phyloP scores from a whole-genome alignment of 2,797 vertebrate genomes.

The Bucorvus abyssinicus region DNA sequence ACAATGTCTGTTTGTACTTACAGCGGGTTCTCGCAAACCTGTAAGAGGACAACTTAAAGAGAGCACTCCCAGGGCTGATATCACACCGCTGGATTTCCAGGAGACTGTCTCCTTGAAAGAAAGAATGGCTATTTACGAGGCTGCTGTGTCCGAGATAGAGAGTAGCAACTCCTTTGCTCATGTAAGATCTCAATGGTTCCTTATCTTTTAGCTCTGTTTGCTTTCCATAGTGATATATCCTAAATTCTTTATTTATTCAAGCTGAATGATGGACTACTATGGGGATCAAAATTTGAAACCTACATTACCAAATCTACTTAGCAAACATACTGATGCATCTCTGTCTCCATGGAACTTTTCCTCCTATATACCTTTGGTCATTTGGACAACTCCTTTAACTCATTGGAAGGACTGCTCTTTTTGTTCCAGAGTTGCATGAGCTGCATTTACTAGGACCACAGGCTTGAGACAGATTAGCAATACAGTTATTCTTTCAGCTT shows the following conservation, averaged over 20 bases:
- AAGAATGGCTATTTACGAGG: slow-evolving; percentile 88
- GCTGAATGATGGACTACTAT: not conserved
- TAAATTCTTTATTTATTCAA: not conserved
- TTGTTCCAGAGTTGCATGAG: slow-evolving; percentile 20
- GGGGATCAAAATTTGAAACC: not conserved
- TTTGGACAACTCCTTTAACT: slow-evolving; percentile 49
- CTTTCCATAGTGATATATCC: not conserved
- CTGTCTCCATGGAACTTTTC: slow-evolving; percentile 7
- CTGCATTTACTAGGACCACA: slow-evolving; percentile 55
- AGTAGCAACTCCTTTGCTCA: slow-evolving; percentile 75
- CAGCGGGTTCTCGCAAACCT: slow-evolving; percentile 71
- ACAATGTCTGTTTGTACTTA: slow-evolving; percentile 68
- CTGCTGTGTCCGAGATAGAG: slow-evolving; percentile 81
- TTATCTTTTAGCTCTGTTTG: not conserved
- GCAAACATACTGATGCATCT: slow-evolving; percentile 3
- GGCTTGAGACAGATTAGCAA: slow-evolving; percentile 52
- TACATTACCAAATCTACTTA: not conserved
- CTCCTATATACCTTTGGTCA: not conserved
- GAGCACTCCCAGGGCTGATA: slow-evolving; percentile 67
- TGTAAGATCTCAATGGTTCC: slow-evolving; percentile 73
- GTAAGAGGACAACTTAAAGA: slow-evolving; percentile 77
- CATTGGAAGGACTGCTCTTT: slow-evolving; percentile 22
- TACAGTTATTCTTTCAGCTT: slow-evolving; percentile 58
- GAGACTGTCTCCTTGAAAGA: slow-evolving; percentile 83
- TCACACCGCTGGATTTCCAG: slow-evolving; percentile 75